phyloP scores from a whole-genome alignment of 2,113 vertebrate species.

The Falcunculus frontatus region DNA sequence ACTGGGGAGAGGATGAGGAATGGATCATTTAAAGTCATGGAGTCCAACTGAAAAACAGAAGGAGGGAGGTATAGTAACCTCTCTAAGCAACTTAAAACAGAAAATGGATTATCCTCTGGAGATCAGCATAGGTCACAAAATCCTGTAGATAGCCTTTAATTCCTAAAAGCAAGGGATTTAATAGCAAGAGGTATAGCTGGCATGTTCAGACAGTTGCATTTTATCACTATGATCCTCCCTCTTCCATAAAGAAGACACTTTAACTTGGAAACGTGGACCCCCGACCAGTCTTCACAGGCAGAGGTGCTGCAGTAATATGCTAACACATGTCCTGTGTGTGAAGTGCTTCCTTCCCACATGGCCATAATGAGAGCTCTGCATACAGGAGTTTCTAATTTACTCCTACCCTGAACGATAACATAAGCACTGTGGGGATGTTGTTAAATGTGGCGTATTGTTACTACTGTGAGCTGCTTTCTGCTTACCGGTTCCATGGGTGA shows the following conservation, averaged over 20 bases:
- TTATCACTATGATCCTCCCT: background rate
- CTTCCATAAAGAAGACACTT: background rate
- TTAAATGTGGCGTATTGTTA: background rate
- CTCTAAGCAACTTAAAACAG: background rate
- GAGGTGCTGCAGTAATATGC: background rate
- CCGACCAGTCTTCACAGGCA: rapidly evolving
- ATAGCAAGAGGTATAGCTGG: background rate
- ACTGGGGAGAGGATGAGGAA: background rate
- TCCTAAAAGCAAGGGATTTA: background rate
- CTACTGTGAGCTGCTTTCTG: background rate
- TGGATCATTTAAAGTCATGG: background rate
- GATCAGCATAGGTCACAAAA: background rate
- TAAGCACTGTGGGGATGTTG: background rate
- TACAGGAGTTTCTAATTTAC: background rate
- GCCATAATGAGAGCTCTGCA: background rate
- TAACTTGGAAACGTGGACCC: rapidly evolving
- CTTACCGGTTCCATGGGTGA: background rate
- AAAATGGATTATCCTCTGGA: background rate
- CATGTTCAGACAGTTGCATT: background rate
- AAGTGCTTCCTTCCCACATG: background rate
- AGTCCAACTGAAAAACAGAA: background rate
- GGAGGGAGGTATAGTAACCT: background rate
- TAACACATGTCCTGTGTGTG: background rate
- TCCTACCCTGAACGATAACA: background rate
- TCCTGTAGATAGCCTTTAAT: background rate